Base-by-base conservation (phyloP, 2,797 vertebrate genomes). In the Hydrocynus forskahlii region DNA sequence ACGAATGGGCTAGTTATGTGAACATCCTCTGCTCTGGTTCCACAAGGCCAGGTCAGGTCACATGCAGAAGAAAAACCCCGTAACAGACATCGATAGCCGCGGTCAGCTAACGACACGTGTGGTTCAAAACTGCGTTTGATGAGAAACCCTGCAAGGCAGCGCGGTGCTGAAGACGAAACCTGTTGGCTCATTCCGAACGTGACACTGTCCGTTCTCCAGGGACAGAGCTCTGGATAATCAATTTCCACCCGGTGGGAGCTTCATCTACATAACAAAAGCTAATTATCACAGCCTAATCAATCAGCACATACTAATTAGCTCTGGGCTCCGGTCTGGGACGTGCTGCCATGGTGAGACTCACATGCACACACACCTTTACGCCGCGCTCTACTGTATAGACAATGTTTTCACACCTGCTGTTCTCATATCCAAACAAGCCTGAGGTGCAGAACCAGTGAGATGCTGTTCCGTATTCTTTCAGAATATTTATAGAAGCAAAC, bases 261-360 rank as follows among this genome's bases (percentile, higher is more conserved):
- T 85, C 85, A 85, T 85, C 85, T 86, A 82, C 85, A 86, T 86
- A 81, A 85, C 86, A 86, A 88, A 88, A 83, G 91, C 92, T 94
- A 94, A 95, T 95, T 94, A 93, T 90, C 92, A 91, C 91, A 88
- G 90, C 87, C 88, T 89, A 92, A 94, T 94, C 93, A 94, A 94
- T 94, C 93, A 93, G 92, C 90, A 91, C 91, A 88, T 92, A 87
- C 92, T 93, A 92, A 91, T 95, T 92, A 92, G 86, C 86, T 78
- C 76, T 23, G 73, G 73, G 82, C 81, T 77, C n/a, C 50, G 75
- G 75, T 70, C 78, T 75, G 78, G 38, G 76, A 81, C 7, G 52
- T 1, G 35, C 63, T 50, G 76, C 48, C 76, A 77, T 35, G 52
- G n/a, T 71, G 45, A 70, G 64, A 71, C 40, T 52, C 63, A 77